A percentile compares a stretch with the other conserved stretches of the same genome.
Conservation (phyloP, 2,797 vertebrate species). For the Macrochelys suwanniensis region DNA sequence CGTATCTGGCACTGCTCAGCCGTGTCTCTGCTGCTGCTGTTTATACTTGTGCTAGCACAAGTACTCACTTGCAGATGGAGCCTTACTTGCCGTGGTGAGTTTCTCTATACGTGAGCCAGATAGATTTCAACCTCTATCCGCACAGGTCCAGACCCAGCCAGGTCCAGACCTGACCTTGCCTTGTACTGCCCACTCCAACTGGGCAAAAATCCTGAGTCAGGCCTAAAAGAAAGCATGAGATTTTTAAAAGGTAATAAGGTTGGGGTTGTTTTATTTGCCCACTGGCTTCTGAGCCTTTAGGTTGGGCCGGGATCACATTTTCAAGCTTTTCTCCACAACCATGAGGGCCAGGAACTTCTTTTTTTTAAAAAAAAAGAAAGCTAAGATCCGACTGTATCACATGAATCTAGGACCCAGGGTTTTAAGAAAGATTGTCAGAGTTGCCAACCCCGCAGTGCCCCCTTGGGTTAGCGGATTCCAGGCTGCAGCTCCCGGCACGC, state of each 20-base stretch:
- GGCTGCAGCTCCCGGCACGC: background rate
- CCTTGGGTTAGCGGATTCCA: background rate
- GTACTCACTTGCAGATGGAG: background rate
- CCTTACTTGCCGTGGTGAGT: fast-evolving
- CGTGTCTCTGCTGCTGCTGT: background rate
- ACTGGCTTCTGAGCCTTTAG: background rate
- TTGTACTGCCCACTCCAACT: background rate
- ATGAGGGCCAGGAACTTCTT: background rate
- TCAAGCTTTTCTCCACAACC: background rate
- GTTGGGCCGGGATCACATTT: background rate
- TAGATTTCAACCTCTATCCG: too few relatives aligned
- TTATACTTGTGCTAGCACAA: background rate
- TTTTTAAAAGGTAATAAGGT: background rate
- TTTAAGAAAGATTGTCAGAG: background rate
- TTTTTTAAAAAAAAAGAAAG: background rate
- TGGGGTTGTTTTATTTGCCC: background rate
- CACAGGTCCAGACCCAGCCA: background rate
- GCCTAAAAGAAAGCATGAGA: background rate
- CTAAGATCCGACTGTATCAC: too few relatives aligned
- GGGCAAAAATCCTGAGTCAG: background rate
- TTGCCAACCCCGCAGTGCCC: too few relatives aligned
- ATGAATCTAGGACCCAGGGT: background rate
- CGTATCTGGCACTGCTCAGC: background rate
- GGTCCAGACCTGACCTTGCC: background rate
- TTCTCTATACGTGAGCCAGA: background rate